These are phyloP conservation scores for Littorina saxatilis DNA, from an alignment of 1,140 invertebrate species.

Conservation along the genomic window DNA sequence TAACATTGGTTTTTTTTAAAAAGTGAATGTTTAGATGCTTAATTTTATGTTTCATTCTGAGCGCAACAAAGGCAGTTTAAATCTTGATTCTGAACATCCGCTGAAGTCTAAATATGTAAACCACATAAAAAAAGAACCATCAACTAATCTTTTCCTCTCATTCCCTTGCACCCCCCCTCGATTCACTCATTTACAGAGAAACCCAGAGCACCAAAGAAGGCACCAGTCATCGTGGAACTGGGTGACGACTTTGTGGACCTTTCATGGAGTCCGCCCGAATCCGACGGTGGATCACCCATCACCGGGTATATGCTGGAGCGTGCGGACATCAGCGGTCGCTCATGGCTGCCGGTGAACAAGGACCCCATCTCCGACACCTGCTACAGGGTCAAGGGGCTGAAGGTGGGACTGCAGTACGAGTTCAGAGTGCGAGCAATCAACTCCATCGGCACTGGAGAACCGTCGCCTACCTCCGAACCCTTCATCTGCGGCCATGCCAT, in stretches of 20 bases:
- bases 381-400: slow-evolving; percentile 87
- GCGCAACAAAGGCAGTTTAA: no score
- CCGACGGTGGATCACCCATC: slow-evolving; percentile 97
- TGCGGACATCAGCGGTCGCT: slow-evolving; percentile 67
- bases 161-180: background rate
- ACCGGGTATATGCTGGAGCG: slow-evolving; percentile 85
- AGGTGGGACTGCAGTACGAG: slow-evolving; percentile 92
- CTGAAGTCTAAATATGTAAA: no score
- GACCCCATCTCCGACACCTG: slow-evolving; percentile 88
- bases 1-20: no score
- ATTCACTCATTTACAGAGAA: slow-evolving; percentile 53
- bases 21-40: no score
- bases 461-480: slow-evolving; percentile 78
- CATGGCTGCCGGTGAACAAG: slow-evolving; percentile 96
- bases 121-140: no score
- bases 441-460: slow-evolving; percentile 95
- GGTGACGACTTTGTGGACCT: slow-evolving; percentile 96
- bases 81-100: no score
- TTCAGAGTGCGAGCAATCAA: slow-evolving; percentile 99
- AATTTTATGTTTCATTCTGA: no score
- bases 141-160: slow-evolving; percentile 11
- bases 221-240: slow-evolving; percentile 85
- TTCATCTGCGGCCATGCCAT: slow-evolving; percentile 90
- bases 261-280: slow-evolving; percentile 97
- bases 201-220: slow-evolving; percentile 60